Base-by-base conservation (phyloP, 1,140 invertebrate species). In the Bilobella aurantiaca region DNA sequence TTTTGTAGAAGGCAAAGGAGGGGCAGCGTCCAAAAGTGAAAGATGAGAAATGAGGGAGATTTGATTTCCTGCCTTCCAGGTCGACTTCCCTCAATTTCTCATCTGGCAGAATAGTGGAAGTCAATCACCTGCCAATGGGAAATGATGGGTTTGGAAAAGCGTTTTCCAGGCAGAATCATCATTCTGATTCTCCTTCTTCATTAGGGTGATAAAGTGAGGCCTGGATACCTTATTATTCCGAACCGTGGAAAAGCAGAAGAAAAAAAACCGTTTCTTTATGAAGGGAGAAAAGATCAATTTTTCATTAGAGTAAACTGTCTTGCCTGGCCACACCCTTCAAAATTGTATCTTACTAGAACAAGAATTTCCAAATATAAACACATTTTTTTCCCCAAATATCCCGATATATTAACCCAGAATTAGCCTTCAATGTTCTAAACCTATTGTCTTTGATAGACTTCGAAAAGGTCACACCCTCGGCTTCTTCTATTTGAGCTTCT, bases 61-160 rank as follows among this genome's bases (percentile, higher is more conserved):
- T 53, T 12, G 49, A 53, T 53, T 53, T 53, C 23, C 53, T 65
- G 63, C 53, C 57, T 46, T 65, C 57, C 31, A 53, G 46, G 56
- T 46, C 61, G 49, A 34, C 30, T 53, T 64, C 32, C 56, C 28
- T 64, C 30, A 57, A 29, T 58, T 37, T 58, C 16, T 58, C 8
- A 63, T 61, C 18, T 32, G n/a, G 27, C 1, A 23, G n/a, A 27
- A 27, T 23, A 37, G 58, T 30, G 18, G 62, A 18, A 53, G 37
- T 29, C 29, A 57, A 53, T 53, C 49, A 34, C 30, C 29, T 59
- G 56, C 34, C 53, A 42, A 58, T 58, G 30, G 28, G 18, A 65
- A 59, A 65, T 65, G 56, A 65, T 65, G n/a, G 63, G 34, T 59
- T 37, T 12, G 32, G 28, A 29, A 30, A 5, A 28, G 2, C n/a